Base-by-base conservation (phyloP, 2,113 vertebrate species). In the Tringa solitaria region DNA sequence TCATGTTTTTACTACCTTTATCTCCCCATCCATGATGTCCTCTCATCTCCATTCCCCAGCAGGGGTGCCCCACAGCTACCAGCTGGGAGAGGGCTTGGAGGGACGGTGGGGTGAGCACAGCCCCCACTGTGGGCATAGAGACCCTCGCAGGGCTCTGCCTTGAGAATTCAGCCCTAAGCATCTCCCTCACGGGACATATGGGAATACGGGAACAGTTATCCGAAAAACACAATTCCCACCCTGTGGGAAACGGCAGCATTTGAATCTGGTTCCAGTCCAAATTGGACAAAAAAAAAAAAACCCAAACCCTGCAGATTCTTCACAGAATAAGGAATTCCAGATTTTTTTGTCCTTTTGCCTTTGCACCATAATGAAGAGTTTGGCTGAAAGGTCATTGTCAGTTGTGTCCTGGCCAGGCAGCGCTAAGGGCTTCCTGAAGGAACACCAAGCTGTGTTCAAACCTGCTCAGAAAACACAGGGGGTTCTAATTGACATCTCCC, bases 61-160 rank as follows among this genome's bases (percentile, higher is more conserved):
- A 0, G 1, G 1, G 1, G 1, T 32, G 53, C 10, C 46, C 67
- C 3, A 0, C 1, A 0, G 45, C 57, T 39, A 37, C 37, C 72
- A 60, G 64, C 45, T 27, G 33, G 43, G 39, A 67, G 32, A 7
- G 33, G 43, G 28, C 32, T 43, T 2, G 3, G 22, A 50, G 48
- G 43, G 24, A 13, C 6, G 3, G 20, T 8, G 74, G 67, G n/a
- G 14, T 14, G 3, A 48, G 26, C 64, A 77, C 28, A 21, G 61
- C 33, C 37, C 27, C 27, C 21, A n/a, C 69, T 8, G 16, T 0
- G 1, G 46, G 48, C 3, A 0, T 46, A 37, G 51, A 26, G 51
- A 60, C 30, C 67, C 53, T n/a, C 2, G 0, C 45, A 2, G 10
- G 59, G 51, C 39, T 60, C 60, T 74, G 60, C 28, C 39, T 43